Base-by-base conservation (phyloP, 2,888 invertebrate species). In the Spodoptera exigua region DNA sequence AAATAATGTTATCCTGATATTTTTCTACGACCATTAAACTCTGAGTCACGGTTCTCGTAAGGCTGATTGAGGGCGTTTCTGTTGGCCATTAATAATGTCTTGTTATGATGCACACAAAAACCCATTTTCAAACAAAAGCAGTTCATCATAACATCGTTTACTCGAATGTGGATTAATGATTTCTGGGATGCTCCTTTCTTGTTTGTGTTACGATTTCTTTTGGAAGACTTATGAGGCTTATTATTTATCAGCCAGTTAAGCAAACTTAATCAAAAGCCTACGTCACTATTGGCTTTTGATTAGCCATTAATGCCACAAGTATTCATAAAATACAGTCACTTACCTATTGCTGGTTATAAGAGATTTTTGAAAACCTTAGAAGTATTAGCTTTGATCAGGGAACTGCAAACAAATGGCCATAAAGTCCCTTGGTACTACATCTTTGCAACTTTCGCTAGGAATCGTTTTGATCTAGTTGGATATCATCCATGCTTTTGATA, bases 81-180 rank as follows among this genome's bases (percentile, higher is more conserved):
- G 54, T 48, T 36, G 14, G 56, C 54, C 27, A 70, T 70, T 54
- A 59, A 65, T 61, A 54, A 55, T 46, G n/a, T 41, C 63, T 63
- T 57, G 45, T 73, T 69, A 45, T 44, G 35, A 58, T 47, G 40
- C 51, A 55, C 34, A 51, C 10, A 17, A 49, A 64, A 56, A 52
- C 43, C 46, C 16, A 13, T 14, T 45, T 54, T 43, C 17, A 13
- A 45, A 68, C 60, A 61, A 51, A 61, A 74, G 34, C 54, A 40
- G 54, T 68, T 54, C 55, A 70, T 69, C 51, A 70, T 52, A 58
- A 59, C 52, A 52, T 52, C 13, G 51, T 59, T 54, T 54, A 59
- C 44, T 59, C n/a, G 5, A 44, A 37, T 39, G 13, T 45, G 54
- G 49, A 70, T 57, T 56, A 56, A 64, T 64, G 53, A 39, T 45